These are phyloP conservation scores for Melanotaenia duboulayi DNA, from an alignment of 2,113 vertebrate genomes.

Conservation along the genomic window DNA sequence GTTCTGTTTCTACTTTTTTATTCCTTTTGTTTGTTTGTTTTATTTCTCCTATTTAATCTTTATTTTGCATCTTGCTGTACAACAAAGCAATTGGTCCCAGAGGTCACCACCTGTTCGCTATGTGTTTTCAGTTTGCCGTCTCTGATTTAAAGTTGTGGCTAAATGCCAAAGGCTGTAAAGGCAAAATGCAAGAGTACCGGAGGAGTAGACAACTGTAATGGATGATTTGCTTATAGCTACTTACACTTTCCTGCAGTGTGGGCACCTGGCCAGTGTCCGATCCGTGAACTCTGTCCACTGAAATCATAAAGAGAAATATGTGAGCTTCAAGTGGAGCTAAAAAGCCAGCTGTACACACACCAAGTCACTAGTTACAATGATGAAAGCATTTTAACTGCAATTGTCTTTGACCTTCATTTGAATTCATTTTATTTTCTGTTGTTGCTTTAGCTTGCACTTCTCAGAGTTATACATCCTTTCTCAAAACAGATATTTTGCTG, in stretches of 20 bases:
- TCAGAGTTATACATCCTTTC: background rate
- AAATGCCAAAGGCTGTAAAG: background rate
- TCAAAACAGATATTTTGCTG: background rate
- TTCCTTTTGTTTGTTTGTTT: too few relatives aligned
- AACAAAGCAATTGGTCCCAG: background rate
- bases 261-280: conserved; percentile 91
- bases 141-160: background rate
- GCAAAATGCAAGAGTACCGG: background rate
- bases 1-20: too few relatives aligned
- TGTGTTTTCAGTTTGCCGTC: background rate
- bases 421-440: background rate
- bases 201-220: background rate
- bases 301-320: conserved; percentile 45
- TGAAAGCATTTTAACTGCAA: background rate
- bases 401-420: background rate
- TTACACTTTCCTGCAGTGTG: conserved; percentile 96
- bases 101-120: background rate
- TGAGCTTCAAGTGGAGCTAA: background rate
- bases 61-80: too few relatives aligned
- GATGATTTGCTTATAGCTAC: conserved; percentile 65
- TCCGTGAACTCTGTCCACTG: conserved; percentile 96
- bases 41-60: too few relatives aligned
- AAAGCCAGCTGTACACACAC: background rate
- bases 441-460: background rate
- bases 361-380: background rate